These are phyloP conservation scores for Buphagus erythrorhynchus DNA, from an alignment of 2,797 vertebrate genomes.

Conservation along the genomic window DNA sequence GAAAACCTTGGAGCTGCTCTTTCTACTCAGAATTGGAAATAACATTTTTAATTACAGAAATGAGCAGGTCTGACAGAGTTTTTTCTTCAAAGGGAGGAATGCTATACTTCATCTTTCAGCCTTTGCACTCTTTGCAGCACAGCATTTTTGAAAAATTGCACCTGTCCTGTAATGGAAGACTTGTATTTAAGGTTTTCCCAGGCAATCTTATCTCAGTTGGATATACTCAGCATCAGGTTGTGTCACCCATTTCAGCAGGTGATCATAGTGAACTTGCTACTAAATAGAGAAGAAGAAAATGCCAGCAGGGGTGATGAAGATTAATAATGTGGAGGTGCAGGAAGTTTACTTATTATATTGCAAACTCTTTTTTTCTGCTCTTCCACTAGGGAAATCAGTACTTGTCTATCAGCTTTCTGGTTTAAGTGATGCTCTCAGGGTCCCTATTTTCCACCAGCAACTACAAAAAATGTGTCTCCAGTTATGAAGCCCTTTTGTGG, in stretches of 20 bases:
- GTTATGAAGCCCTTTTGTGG: neutral
- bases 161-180: neutral
- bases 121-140: neutral
- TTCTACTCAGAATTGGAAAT: conserved; percentile 37
- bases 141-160: neutral
- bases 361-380: neutral
- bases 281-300: neutral
- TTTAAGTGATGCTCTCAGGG: neutral
- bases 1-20: neutral
- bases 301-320: neutral
- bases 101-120: neutral
- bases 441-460: neutral
- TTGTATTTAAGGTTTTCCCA: neutral
- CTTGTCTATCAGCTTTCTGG: neutral
- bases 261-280: neutral
- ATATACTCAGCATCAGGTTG: neutral
- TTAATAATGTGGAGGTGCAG: neutral
- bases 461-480: neutral
- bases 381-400: neutral
- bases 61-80: neutral
- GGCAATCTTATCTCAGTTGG: neutral
- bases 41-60: conserved; percentile 48
- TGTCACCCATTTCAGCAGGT: neutral
- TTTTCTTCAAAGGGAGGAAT: conserved; percentile 21
- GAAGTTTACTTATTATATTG: neutral